Conservation (phyloP, 2,113 vertebrate species). For the Ammospiza caudacuta region DNA sequence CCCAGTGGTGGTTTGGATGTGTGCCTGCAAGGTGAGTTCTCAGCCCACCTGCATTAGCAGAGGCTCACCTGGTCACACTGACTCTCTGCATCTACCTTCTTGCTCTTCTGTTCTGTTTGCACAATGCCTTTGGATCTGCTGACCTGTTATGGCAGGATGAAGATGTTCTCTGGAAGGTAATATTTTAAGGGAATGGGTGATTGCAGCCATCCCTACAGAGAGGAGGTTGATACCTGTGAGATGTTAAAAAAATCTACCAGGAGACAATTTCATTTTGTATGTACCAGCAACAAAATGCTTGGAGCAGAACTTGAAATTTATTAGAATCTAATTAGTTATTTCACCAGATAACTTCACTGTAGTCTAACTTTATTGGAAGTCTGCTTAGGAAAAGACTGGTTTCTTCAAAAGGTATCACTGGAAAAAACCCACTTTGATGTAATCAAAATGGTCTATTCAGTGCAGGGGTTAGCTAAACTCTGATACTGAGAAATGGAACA, state of each 20-base stretch:
- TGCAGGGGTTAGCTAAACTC: background rate
- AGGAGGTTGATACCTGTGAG: background rate
- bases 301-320: background rate
- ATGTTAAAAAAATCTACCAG: background rate
- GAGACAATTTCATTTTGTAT: background rate
- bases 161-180: background rate
- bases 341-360: background rate
- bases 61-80: background rate
- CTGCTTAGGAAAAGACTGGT: background rate
- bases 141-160: background rate
- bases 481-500: background rate
- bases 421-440: fast-evolving
- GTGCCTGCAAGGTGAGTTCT: background rate
- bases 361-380: background rate
- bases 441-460: background rate
- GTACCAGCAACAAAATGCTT: background rate
- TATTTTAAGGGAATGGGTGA: background rate
- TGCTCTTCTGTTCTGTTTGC: background rate
- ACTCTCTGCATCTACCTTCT: background rate
- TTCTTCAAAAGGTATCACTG: background rate
- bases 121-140: background rate
- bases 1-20: background rate
- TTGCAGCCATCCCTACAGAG: background rate
- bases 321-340: background rate
- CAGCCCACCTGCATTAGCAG: background rate